A percentile compares a stretch with the other conserved stretches of the same genome.
Evolutionary conservation across 2,113 vertebrate species (phyloP).

Genomic region (Bubo bubo): DNA sequence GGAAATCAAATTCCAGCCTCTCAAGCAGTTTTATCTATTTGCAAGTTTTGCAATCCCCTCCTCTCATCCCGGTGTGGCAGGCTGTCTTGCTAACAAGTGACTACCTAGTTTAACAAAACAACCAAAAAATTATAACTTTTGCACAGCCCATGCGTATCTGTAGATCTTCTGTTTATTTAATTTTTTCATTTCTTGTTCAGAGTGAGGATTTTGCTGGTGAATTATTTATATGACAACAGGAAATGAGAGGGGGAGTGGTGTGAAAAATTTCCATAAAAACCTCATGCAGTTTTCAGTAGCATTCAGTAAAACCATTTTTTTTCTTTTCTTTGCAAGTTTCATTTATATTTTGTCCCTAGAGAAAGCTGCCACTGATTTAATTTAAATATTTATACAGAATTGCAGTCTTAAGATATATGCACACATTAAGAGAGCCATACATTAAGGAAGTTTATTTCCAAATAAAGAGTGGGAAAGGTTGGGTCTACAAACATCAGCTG

Average conservation of each 20-base stretch:
- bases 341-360: slow-evolving; percentile 24
- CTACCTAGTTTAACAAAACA: not conserved
- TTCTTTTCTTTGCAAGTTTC: slow-evolving; percentile 52
- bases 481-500: not conserved
- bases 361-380: slow-evolving; percentile 55
- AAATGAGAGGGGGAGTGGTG: slow-evolving; percentile 36
- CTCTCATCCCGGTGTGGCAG: not conserved
- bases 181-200: slow-evolving; percentile 44
- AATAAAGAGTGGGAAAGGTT: not conserved
- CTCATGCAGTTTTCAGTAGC: slow-evolving; percentile 24
- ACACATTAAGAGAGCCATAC: not conserved
- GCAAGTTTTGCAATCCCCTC: not conserved
- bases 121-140: not conserved
- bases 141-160: not conserved
- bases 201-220: slow-evolving; percentile 49
- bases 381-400: slow-evolving; percentile 68
- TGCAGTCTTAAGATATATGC: slow-evolving; percentile 23
- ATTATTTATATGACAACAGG: slow-evolving; percentile 71
- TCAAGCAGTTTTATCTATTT: not conserved
- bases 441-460: slow-evolving; percentile 21
- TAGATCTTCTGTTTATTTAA: slow-evolving; percentile 4
- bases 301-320: slow-evolving; percentile 11
- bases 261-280: slow-evolving; percentile 31
- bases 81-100: not conserved
- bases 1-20: slow-evolving; percentile 37